Base-by-base conservation (phyloP, 2,797 vertebrate species). In the Chlorospingus semifuscus region DNA sequence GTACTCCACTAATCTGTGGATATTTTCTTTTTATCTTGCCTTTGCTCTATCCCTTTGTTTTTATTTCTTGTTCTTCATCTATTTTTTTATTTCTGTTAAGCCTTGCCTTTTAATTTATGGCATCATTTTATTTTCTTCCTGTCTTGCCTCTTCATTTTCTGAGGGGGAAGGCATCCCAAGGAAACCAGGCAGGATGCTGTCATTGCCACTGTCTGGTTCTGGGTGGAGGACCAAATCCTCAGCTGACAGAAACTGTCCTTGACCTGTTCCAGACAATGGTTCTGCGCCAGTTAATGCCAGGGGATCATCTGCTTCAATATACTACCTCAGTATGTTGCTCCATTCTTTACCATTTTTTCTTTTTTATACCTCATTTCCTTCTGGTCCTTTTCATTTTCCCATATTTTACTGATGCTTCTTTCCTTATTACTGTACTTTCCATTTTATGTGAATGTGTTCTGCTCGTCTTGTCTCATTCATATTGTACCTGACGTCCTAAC, bases 1-100 rank as follows among this genome's bases (percentile, higher is more conserved):
- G 6, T 89, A 66, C 95, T 97, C 34, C 74, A 88, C 95, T 89
- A 95, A 93, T 94, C 46, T 61, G 44, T 90, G 57, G 80, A n/a
- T 95, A 89, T 87, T 90, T 93, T 89, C 52, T 68, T 89, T 64
- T 90, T 69, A 71, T 90, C 26, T 93, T 89, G 30, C 24, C 18
- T 89, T 92, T 90, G 15, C 27, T 36, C 36, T 7, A 6, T 60
- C 49, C 41, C 34, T 83, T 69, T 78, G 22, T 78, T 94, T 78
- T 79, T 71, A 47, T 79, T 79, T 90, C 26, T 80, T 86, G 12
- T 20, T 84, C 15, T 80, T 63, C 6, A 32, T 84, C 3, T 39
- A 1, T 41, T 65, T 80, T 70, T n/a, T 56, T 29, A 56, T 64
- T 80, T 34, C 32, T 71, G 1, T 71, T 89, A 86, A 83, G 15